A percentile compares a stretch with the other conserved stretches of the same genome.
Conservation (phyloP, 1,140 invertebrate genomes). For the Antheraea pernyi region DNA sequence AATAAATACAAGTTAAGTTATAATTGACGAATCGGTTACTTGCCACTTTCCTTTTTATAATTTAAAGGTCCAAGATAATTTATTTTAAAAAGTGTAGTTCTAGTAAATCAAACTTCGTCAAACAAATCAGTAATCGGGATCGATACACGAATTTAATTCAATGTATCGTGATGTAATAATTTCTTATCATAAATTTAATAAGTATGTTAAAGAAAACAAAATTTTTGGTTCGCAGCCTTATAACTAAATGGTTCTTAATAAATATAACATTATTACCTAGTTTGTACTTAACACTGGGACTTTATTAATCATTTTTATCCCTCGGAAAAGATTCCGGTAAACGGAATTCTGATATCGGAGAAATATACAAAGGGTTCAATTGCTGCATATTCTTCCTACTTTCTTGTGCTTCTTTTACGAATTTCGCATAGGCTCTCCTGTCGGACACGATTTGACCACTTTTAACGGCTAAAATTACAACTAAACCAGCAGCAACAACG, state of each 20-base stretch:
- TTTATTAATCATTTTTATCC: slow-evolving; percentile 52
- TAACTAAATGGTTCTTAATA: neutral
- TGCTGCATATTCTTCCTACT: slow-evolving; percentile 54
- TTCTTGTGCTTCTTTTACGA: slow-evolving; percentile 65
- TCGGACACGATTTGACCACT: slow-evolving; percentile 71
- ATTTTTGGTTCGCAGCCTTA: neutral
- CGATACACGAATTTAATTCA: too few relatives aligned
- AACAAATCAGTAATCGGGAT: too few relatives aligned
- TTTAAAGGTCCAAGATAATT: too few relatives aligned
- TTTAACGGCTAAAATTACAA: slow-evolving; percentile 64
- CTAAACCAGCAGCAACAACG: slow-evolving; percentile 68
- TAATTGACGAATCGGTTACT: too few relatives aligned
- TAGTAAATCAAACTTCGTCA: too few relatives aligned
- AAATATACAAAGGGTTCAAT: slow-evolving; percentile 79
- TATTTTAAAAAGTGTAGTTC: too few relatives aligned
- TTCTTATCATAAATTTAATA: too few relatives aligned
- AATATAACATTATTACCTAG: neutral
- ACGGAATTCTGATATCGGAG: slow-evolving; percentile 75
- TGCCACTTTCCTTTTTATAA: too few relatives aligned
- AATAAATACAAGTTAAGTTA: too few relatives aligned
- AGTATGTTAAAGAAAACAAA: neutral
- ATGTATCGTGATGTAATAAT: too few relatives aligned
- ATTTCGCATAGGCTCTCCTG: slow-evolving; percentile 75
- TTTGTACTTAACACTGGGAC: slow-evolving; percentile 8
- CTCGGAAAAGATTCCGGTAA: slow-evolving; percentile 75